Evolutionary conservation across 2,888 invertebrate genomes (phyloP), one percentile per base, ranked within the genome.

Genomic region (Eumerus sabulonum): DNA sequence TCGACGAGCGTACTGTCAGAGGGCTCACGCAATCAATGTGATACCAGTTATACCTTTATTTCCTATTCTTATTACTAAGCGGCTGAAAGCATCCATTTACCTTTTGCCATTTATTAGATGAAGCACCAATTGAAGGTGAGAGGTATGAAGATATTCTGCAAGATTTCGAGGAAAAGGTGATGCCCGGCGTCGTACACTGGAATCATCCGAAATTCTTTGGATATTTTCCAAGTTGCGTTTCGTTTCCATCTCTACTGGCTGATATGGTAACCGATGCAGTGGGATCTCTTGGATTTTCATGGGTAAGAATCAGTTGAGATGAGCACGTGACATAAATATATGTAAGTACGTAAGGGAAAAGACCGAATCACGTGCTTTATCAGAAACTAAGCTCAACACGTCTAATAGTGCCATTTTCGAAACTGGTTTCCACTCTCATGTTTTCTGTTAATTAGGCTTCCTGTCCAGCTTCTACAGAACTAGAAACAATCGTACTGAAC

Each of bases 171-270:
- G 90, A 91, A 18, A 93, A 93, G 86, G 94, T 95, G 59, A 94
- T 95, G 94, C 93, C 94, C 0, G 95, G 95, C 68, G 92, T 95
- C 63, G 96, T 96, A 0, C 95, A 97, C 85, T 97, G 97, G 97
- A 96, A 97, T 87, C 97, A 97, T 90, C 96, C 97, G 0, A 91
- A 95, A 82, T 98, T 98, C 88, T 96, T 97, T 87, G 97, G 97
- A 9, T 98, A 98, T 88, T 98, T 97, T 87, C 97, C 97, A 1
- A 94, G 96, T 9, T 97, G 96, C 48, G 96, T 96, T 89, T 96
- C 96, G 0, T 98, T 93, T 87, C 97, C 97, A 9, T 96, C 96
- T 12, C 95, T 98, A 64, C 90, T 97, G 72, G 97, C 94, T 1
- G 97, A 97, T 86, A 95, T 98, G 95, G 88, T 98, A 40, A 93